Percentiles rank a stretch among this genome's conserved stretches.
These are phyloP conservation scores for Melieria picta DNA, from an alignment of 2,888 invertebrate genomes.

Conservation along the genomic window DNA sequence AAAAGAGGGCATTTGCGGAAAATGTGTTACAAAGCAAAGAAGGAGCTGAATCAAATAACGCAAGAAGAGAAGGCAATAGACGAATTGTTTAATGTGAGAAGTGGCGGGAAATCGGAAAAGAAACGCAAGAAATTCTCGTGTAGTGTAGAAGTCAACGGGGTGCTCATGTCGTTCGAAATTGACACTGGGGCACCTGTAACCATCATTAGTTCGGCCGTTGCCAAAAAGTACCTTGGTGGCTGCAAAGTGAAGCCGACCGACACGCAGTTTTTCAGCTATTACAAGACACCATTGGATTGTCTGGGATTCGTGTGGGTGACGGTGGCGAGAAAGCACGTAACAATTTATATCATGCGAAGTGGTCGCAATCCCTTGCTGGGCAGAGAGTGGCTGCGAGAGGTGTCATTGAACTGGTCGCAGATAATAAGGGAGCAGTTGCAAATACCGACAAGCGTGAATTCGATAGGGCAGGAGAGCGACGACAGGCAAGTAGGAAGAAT, in stretches of 20 bases:
- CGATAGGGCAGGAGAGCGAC: not conserved
- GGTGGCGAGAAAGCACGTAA: conserved; percentile 2
- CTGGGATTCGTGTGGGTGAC: conserved; percentile 27
- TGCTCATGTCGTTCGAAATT: too few relatives aligned
- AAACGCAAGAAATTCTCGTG: too few relatives aligned
- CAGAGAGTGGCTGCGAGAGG: conserved; percentile 4
- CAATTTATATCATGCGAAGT: conserved; percentile 16
- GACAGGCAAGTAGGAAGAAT: conserved; percentile 26
- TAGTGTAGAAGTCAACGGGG: too few relatives aligned
- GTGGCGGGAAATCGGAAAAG: too few relatives aligned
- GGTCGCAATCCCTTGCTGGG: conserved; percentile 12
- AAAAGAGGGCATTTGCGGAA: conserved; percentile 27
- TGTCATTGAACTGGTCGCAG: not conserved
- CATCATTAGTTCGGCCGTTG: conserved; percentile 32
- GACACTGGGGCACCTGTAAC: conserved; percentile 7
- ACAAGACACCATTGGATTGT: conserved; percentile 35
- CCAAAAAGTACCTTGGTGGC: conserved; percentile 32
- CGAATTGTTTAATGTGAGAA: too few relatives aligned
- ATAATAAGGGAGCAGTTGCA: not conserved
- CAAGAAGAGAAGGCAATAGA: conserved; percentile 31
- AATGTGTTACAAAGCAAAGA: conserved; percentile 29
- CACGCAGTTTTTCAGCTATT: conserved; percentile 36
- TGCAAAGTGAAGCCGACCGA: conserved; percentile 25
- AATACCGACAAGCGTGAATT: not conserved
- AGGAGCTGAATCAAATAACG: conserved; percentile 23